phyloP scores from a whole-genome alignment of 2,888 invertebrate species.

The Nomada goodeniana region DNA sequence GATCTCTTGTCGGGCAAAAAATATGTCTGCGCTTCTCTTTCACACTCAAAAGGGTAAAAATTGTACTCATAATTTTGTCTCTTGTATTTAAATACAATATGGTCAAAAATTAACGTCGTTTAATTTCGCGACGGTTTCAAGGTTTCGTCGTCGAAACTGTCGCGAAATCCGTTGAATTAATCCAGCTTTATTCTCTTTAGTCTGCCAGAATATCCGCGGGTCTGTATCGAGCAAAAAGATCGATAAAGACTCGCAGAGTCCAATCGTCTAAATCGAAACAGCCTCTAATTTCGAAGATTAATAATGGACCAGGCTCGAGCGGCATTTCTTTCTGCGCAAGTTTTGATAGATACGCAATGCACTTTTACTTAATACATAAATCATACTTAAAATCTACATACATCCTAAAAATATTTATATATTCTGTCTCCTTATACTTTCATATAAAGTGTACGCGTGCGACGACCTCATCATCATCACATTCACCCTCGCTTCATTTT shows the following conservation, averaged over 20 bases:
- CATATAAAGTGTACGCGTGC: conserved; percentile 35
- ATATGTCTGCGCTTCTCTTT: conserved; percentile 18
- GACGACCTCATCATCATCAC: conserved; percentile 43
- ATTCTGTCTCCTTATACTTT: conserved; percentile 44
- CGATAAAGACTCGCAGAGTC: conserved; percentile 48
- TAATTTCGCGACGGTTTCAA: conserved; percentile 66
- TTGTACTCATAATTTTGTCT: neutral
- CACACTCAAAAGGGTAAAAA: neutral
- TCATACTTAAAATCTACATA: conserved; percentile 54
- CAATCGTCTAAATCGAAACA: conserved; percentile 7
- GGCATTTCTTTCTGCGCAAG: neutral
- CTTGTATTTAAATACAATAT: neutral
- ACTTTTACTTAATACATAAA: conserved; percentile 61
- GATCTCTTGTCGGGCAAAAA: conserved; percentile 44
- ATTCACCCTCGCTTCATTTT: conserved; percentile 23
- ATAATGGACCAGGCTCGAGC: conserved; percentile 41
- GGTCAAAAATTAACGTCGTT: neutral
- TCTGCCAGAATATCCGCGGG: conserved; percentile 22
- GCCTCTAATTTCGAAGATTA: conserved; percentile 24
- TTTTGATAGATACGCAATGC: conserved; percentile 57
- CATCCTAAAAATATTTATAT: conserved; percentile 57
- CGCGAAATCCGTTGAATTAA: conserved; percentile 49
- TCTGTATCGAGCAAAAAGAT: conserved; percentile 36
- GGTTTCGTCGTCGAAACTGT: conserved; percentile 52
- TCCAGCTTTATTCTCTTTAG: neutral